A percentile compares a stretch with the other conserved stretches of the same genome.
phyloP scores from a whole-genome alignment of 2,888 invertebrate species.

The Sphaeridia pumilis region DNA sequence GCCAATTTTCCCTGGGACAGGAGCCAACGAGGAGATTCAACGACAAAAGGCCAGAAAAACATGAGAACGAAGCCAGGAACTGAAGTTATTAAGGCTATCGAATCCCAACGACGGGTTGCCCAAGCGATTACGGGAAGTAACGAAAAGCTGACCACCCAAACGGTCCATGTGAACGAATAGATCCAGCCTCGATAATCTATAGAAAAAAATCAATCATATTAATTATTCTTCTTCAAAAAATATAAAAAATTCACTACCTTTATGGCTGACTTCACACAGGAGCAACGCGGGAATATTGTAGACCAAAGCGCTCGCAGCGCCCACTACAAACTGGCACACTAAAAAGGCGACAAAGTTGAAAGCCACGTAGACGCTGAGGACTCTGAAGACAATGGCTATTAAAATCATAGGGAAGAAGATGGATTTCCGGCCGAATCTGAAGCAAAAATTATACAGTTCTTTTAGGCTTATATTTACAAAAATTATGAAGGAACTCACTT shows the following conservation, averaged over 20 bases:
- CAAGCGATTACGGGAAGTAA: conserved; percentile 19
- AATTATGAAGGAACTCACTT: neutral
- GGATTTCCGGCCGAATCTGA: conserved; percentile 45
- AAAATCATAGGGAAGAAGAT: conserved; percentile 44
- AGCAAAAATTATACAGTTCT: neutral
- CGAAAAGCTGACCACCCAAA: conserved; percentile 22
- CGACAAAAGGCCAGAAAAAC: conserved; percentile 19
- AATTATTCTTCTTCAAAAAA: neutral
- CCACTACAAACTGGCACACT: conserved; percentile 17
- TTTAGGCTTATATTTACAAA: neutral
- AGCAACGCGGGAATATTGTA: neutral
- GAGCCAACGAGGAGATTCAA: conserved; percentile 33
- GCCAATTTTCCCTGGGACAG: conserved; percentile 23
- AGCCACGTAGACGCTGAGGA: conserved; percentile 18
- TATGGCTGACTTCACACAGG: conserved; percentile 6
- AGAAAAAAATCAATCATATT: neutral
- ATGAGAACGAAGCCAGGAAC: conserved; percentile 22
- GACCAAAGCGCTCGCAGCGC: conserved; percentile 21
- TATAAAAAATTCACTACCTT: conserved; percentile 3
- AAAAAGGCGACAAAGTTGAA: conserved; percentile 23
- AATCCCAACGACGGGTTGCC: conserved; percentile 18
- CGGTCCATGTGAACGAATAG: conserved; percentile 23
- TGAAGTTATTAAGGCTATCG: conserved; percentile 24
- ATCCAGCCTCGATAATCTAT: conserved; percentile 23
- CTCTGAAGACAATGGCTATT: conserved; percentile 30